A percentile compares a stretch with the other conserved stretches of the same genome.
Evolutionary conservation across 1,140 invertebrate species (phyloP).

Genomic region (Acromyrmex echinatior): DNA sequence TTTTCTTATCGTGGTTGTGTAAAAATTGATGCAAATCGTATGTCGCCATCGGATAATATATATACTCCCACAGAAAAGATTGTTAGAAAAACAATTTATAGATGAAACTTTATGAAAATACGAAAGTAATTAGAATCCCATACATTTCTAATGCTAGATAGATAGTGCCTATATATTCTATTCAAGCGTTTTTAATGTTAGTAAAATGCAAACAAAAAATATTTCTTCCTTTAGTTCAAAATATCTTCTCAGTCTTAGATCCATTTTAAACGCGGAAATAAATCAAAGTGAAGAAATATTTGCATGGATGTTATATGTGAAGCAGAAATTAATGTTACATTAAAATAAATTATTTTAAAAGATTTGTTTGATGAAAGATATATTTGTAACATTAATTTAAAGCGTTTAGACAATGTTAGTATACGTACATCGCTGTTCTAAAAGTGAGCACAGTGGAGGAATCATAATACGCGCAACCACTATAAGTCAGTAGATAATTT

Average conservation of each 20-base stretch:
- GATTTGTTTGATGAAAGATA: slow-evolving; percentile 22
- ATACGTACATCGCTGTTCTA: slow-evolving; percentile 83
- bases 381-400: slow-evolving; percentile 65
- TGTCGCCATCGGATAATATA: slow-evolving; percentile 23
- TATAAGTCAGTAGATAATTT: slow-evolving; percentile 81
- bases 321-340: slow-evolving; percentile 69
- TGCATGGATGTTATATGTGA: slow-evolving; percentile 41
- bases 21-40: neutral
- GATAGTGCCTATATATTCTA: slow-evolving; percentile 62
- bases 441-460: slow-evolving; percentile 82
- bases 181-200: slow-evolving; percentile 66
- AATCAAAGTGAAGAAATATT: slow-evolving; percentile 70
- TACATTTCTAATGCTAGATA: slow-evolving; percentile 68
- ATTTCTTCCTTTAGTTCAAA: slow-evolving; percentile 57
- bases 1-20: neutral
- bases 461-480: slow-evolving; percentile 82
- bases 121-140: slow-evolving; percentile 45
- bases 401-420: slow-evolving; percentile 72
- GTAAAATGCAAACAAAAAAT: slow-evolving; percentile 57
- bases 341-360: neutral
- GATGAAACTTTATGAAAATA: slow-evolving; percentile 45
- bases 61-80: slow-evolving; percentile 64
- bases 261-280: neutral
- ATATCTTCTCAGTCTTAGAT: neutral
- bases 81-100: slow-evolving; percentile 86